phyloP scores from a whole-genome alignment of 2,113 vertebrate genomes.

The Hassar affinis region DNA sequence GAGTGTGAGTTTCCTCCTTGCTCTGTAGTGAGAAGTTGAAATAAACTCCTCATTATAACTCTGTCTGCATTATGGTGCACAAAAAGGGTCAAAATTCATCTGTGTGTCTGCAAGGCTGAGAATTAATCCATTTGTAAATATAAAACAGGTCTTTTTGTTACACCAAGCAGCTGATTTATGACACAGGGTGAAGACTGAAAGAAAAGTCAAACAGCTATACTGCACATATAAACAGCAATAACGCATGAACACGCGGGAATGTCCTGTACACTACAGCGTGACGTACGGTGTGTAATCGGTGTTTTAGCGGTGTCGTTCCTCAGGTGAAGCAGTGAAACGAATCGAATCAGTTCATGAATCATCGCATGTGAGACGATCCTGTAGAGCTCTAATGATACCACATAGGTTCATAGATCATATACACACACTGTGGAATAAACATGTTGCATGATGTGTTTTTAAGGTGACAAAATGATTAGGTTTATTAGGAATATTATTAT shows the following conservation, averaged over 20 bases:
- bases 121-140: not conserved
- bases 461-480: not conserved
- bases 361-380: not conserved
- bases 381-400: not conserved
- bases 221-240: constrained; percentile 11
- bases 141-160: not conserved
- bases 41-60: not conserved
- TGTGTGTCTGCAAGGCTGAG: not conserved
- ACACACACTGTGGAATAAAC: not conserved
- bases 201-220: no score
- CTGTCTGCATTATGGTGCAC: not conserved
- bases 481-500: not conserved
- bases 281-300: no score
- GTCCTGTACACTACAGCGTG: no score
- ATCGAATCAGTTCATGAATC: not conserved
- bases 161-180: not conserved
- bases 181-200: not conserved
- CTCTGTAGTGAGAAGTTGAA: not conserved
- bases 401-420: not conserved
- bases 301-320: constrained; percentile 27
- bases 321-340: constrained; percentile 26
- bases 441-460: constrained; percentile 37
- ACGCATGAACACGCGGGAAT: not conserved
- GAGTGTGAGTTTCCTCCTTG: not conserved
- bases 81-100: not conserved